Percentiles rank a stretch among this genome's conserved stretches.
These are phyloP conservation scores for Nemopilema nomurai DNA, from an alignment of 30 jellyfish, hydroid and myxozoan genomes.

Conservation along the genomic window DNA sequence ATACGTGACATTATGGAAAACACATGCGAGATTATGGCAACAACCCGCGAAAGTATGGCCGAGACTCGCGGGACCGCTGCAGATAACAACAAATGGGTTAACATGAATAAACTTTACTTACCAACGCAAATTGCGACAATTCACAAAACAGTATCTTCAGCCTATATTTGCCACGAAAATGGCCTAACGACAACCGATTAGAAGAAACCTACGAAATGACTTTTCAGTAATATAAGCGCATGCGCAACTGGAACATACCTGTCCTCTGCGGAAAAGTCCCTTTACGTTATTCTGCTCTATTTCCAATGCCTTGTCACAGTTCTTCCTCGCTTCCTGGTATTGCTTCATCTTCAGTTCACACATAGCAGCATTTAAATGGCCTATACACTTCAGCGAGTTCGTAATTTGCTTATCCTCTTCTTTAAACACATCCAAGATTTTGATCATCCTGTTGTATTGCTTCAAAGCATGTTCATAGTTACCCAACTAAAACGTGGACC, in stretches of 20 bases:
- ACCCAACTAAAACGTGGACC: slow-evolving; percentile 41
- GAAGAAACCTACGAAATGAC: too few relatives aligned
- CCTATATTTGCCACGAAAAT: too few relatives aligned
- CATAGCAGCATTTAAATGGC: slow-evolving; percentile 77
- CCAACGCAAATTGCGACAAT: too few relatives aligned
- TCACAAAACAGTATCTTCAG: too few relatives aligned
- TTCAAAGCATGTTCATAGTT: slow-evolving; percentile 57
- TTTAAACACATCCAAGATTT: slow-evolving; percentile 55
- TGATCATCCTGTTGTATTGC: slow-evolving; percentile 63
- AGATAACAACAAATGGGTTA: too few relatives aligned
- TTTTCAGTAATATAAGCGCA: too few relatives aligned
- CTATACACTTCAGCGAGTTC: slow-evolving; percentile 58
- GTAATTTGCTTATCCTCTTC: slow-evolving; percentile 70
- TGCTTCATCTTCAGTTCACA: slow-evolving; percentile 75
- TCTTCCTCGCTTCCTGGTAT: slow-evolving; percentile 51
- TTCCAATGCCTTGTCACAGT: slow-evolving; percentile 68
- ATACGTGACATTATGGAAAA: too few relatives aligned
- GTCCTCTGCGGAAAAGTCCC: slow-evolving; percentile 75
- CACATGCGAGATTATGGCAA: too few relatives aligned
- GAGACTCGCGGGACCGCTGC: too few relatives aligned
- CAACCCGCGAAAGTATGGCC: too few relatives aligned
- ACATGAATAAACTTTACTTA: too few relatives aligned
- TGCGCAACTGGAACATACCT: slow-evolving; percentile 14
- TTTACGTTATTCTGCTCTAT: slow-evolving; percentile 72
- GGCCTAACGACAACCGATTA: too few relatives aligned